Base-by-base conservation (phyloP, 2,888 invertebrate genomes). In the Ferrisia virgata region DNA sequence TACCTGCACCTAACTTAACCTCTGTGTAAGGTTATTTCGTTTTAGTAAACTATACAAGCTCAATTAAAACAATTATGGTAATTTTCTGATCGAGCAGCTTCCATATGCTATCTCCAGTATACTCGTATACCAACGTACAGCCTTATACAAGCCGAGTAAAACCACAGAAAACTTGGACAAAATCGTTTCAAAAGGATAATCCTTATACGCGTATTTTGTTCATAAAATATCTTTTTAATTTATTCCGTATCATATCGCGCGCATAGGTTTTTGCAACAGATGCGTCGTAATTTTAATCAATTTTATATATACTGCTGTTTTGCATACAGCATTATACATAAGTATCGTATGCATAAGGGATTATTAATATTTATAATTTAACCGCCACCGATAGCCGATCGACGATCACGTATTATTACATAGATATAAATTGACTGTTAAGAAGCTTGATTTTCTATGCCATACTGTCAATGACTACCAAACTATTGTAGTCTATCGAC, bases 11-110 rank as follows among this genome's bases (percentile, higher is more conserved):
- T n/a, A n/a, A n/a, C 47, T 18, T 47, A 47, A 47, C 47, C 47
- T 47, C 1, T 2, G n/a, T 18, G 18, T 47, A 72, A 72, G 72
- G 72, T 72, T 72, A 72, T 72, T 72, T 72, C 72, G 33, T 33
- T 33, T 72, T 72, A 31, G 18, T 31, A 33, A 72, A 72, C 72
- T 72, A 53, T 53, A 33, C 33, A 2, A 64, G 58, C 33, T 72
- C 72, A 72, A 72, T 72, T 72, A 33, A 72, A 33, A 72, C 72
- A 33, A 72, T 72, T 72, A 72, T 72, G 72, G 72, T 33, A 72
- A 72, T 72, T 72, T 72, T 72, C 8, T 18, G 33, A 72, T 72
- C 72, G 72, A 6, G 31, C 33, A 72, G 72, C 2, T 72, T 72
- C 72, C 72, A 33, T 28, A n/a, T 72, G 11, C 33, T 15, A 72